Base-by-base conservation (phyloP, 2,113 vertebrate species). In the Haplochromis vanheusdeni region DNA sequence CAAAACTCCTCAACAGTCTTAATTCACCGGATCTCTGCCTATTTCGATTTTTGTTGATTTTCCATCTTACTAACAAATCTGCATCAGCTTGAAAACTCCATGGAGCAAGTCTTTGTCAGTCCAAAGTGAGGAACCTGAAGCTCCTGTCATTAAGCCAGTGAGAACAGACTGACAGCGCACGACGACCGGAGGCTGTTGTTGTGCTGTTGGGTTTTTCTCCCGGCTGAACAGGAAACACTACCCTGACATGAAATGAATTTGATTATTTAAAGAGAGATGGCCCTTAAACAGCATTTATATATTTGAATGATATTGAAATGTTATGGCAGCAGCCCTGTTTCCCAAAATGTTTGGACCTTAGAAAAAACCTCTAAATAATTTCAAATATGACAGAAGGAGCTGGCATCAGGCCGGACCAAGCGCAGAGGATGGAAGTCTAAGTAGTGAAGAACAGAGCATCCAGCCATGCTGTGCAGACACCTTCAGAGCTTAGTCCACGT, bases 91-190 rank as follows among this genome's bases (percentile, higher is more conserved):
- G 28, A 73, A 80, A 84, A 35, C 75, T 80, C 40, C 40, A 8
- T 16, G 52, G 14, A 31, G 33, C 55, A 35, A n/a, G 68, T 80
- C 77, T 80, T 83, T 42, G 81, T 56, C 80, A 86, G 89, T 88
- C 94, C 87, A 91, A 93, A 95, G 81, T 28, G 26, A 77, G 92
- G 80, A 89, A 88, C 89, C 89, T 35, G 35, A 35, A 35, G 89
- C 91, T 85, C 87, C 90, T 89, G 89, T 96, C 91, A 93, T 89
- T 93, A 87, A 80, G 79, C 91, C 91, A 94, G 95, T 96, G 93
- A 95, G 89, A 93, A 90, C 87, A 84, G 83, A 77, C 85, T 49
- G 65, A 87, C 89, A 58, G 80, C 3, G 85, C 73, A 79, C 60
- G 33, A 82, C 2, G 2, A 31, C 54, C 31, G 6, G 31, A 37